These are phyloP conservation scores for Parauchenoglanis punctatus DNA, from an alignment of 2,797 vertebrate species.

Conservation along the genomic window DNA sequence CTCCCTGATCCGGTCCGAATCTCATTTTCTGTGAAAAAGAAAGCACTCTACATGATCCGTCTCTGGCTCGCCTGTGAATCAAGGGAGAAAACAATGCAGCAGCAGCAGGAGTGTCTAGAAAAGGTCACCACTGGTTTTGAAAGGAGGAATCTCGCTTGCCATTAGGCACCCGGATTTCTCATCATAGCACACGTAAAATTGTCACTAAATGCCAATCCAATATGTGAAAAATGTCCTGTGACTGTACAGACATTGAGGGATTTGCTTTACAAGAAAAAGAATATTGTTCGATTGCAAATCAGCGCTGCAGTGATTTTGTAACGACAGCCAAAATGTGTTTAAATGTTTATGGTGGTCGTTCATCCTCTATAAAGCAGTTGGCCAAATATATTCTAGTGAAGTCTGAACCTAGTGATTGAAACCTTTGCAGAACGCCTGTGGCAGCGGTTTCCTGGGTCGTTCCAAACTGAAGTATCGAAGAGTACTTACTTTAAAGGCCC, in stretches of 20 bases:
- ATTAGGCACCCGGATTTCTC: conserved; percentile 38
- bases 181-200: conserved; percentile 49
- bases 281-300: background rate
- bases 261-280: conserved; percentile 8
- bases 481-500: background rate
- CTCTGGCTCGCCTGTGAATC: conserved; percentile 37
- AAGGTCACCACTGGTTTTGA: conserved; percentile 52
- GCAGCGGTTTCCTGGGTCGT: background rate
- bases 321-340: background rate
- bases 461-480: background rate
- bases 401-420: background rate
- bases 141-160: conserved; percentile 34
- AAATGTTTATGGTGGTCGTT: conserved; percentile 2
- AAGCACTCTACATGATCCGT: conserved; percentile 12
- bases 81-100: conserved; percentile 51
- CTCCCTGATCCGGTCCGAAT: conserved; percentile 39
- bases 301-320: background rate
- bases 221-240: background rate
- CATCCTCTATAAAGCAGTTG: conserved; percentile 9
- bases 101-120: conserved; percentile 40
- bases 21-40: conserved; percentile 39
- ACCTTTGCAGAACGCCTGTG: background rate
- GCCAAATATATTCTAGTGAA: background rate
- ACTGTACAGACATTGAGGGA: background rate
- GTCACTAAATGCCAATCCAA: conserved; percentile 24